These are phyloP conservation scores for Dynastes maya DNA, from an alignment of 2,888 invertebrate species.

Conservation along the genomic window DNA sequence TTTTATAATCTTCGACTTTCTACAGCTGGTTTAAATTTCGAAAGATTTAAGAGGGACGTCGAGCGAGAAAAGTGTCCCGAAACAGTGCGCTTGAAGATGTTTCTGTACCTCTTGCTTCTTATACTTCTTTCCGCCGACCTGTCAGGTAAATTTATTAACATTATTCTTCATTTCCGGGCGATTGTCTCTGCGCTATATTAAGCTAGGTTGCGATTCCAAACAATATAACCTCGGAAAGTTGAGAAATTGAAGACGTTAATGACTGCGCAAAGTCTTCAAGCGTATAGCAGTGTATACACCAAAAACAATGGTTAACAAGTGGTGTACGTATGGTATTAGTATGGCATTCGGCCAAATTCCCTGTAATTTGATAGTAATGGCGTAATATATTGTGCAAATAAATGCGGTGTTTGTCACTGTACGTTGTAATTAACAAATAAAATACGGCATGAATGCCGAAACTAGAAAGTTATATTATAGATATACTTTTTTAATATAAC, in stretches of 20 bases:
- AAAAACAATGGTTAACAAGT: conserved; percentile 43
- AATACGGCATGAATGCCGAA: too few species aligned
- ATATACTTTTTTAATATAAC: too few species aligned
- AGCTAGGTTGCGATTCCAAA: conserved; percentile 2
- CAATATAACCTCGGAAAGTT: neutral
- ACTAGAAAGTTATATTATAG: too few species aligned
- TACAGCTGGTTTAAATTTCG: neutral
- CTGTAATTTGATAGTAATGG: conserved; percentile 20
- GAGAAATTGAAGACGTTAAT: conserved; percentile 34
- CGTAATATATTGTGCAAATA: conserved; percentile 2
- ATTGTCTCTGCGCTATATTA: neutral
- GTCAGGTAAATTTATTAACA: conserved; percentile 47
- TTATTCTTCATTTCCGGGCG: neutral
- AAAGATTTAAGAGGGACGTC: conserved; percentile 4
- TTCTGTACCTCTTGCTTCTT: conserved; percentile 46
- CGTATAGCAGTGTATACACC: conserved; percentile 23
- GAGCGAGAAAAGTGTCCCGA: conserved; percentile 8
- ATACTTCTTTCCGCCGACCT: conserved; percentile 45
- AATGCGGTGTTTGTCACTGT: too few species aligned
- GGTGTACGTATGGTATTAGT: conserved; percentile 14
- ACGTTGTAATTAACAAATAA: too few species aligned
- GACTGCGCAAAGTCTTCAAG: conserved; percentile 10
- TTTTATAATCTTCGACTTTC: too few species aligned
- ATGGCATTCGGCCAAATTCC: conserved; percentile 34
- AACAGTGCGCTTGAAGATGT: conserved; percentile 47